Base-by-base conservation (phyloP, 2,888 invertebrate species). In the Polia nebulosa region DNA sequence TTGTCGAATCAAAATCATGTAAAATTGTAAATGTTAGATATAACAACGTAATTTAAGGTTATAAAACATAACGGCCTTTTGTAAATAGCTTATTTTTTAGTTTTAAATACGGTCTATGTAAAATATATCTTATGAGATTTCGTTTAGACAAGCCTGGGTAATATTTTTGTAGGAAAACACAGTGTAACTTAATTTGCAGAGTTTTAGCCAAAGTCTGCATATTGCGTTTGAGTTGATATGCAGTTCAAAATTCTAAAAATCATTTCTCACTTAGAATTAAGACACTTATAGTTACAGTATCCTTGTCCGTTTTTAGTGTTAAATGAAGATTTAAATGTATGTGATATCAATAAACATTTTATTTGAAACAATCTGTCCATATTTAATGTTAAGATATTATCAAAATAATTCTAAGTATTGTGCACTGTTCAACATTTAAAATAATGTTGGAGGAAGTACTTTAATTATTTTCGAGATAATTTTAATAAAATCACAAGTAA, bases 21-120 rank as follows among this genome's bases (percentile, higher is more conserved):
- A 90, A 91, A 88, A 94, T 92, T 94, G 90, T 92, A 94, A 91
- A 92, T 94, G 92, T 91, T 93, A 93, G 91, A 71, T 86, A 82
- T 89, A 90, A 88, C 76, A 83, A 86, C 47, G 82, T 86, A 87
- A 87, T 88, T 83, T 89, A 89, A 88, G 85, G 79, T 78, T 86
- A 85, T 79, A 82, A 85, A 85, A 77, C 66, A 60, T 84, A 85
- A 89, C 88, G 91, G 94, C 94, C 93, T 92, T 89, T 83, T 95
- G 95, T 95, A 95, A 75, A 95, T 94, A 95, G 92, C 92, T 87
- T 90, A 88, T 49, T 88, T 87, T 86, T 87, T 88, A 89, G 86
- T 87, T 89, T 53, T 55, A 55, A 87, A 82, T 88, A 89, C 72
- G 80, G 71, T 83, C 76, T 79, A 53, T 83, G 84, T 83, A 83